Evolutionary conservation across 1,140 invertebrate genomes (phyloP).

Genomic region (Theocolax elegans): DNA sequence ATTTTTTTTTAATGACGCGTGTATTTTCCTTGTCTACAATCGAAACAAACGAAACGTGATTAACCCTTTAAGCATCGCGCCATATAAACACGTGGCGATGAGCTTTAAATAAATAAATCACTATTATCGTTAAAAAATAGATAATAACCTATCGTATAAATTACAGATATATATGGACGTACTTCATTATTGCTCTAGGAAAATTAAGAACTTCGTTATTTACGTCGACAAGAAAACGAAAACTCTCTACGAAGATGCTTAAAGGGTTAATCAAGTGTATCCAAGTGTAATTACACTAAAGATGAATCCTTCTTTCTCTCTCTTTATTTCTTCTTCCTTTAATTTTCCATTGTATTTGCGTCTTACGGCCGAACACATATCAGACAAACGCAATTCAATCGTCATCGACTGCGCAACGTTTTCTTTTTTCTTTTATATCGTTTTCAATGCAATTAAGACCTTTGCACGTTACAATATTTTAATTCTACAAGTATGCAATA

Average conservation of each 20-base stretch:
- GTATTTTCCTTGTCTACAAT: background rate
- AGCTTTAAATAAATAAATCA: too few relatives aligned
- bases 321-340: conserved; percentile 11
- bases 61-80: background rate
- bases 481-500: conserved; percentile 16
- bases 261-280: conserved; percentile 20
- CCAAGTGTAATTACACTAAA: conserved; percentile 17
- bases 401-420: background rate
- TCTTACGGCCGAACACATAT: conserved; percentile 1
- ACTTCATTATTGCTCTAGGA: too few relatives aligned
- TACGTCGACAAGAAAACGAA: too few relatives aligned
- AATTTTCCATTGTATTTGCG: background rate
- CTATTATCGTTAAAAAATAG: too few relatives aligned
- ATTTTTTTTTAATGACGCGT: too few relatives aligned
- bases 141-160: too few relatives aligned
- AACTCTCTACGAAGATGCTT: too few relatives aligned
- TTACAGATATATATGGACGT: too few relatives aligned
- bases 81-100: too few relatives aligned
- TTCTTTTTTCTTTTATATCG: too few relatives aligned
- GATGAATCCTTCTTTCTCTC: background rate
- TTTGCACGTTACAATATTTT: conserved; percentile 8
- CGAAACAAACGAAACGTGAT: background rate
- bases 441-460: background rate
- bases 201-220: too few relatives aligned
- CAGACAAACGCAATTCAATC: conserved; percentile 3